Evolutionary conservation across 2,113 vertebrate species (phyloP).

Genomic region (Tenrec ecaudatus): DNA sequence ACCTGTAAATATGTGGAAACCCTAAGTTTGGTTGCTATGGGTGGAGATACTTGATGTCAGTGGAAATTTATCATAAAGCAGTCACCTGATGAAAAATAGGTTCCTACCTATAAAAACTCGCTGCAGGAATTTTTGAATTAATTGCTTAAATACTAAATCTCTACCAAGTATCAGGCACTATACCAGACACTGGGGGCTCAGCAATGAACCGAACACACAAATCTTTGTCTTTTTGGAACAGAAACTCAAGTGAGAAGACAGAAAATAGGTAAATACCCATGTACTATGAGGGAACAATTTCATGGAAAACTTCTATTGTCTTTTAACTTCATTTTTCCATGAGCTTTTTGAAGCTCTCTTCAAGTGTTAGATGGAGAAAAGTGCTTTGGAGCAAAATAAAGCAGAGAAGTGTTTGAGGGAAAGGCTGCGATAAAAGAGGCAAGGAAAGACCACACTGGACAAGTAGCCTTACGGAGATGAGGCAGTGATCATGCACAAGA

Average conservation of each 20-base stretch:
- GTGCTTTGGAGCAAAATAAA: slow-evolving; percentile 39
- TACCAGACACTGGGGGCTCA: neutral
- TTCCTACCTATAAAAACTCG: too few species aligned
- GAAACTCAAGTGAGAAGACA: slow-evolving; percentile 19
- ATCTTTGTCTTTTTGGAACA: slow-evolving; percentile 26
- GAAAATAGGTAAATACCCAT: slow-evolving; percentile 27
- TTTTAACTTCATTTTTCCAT: too few species aligned
- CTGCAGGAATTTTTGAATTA: neutral
- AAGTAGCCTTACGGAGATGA: neutral
- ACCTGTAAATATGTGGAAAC: too few species aligned
- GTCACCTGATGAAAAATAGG: slow-evolving; percentile 24
- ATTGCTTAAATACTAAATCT: slow-evolving; percentile 38
- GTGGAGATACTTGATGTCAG: too few species aligned
- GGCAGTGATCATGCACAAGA: neutral
- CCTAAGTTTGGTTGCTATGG: too few species aligned
- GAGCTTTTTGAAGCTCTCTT: too few species aligned
- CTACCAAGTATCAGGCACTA: neutral
- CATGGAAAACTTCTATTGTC: too few species aligned
- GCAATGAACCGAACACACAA: slow-evolving; percentile 38
- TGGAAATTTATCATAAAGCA: slow-evolving; percentile 24
- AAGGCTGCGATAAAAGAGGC: neutral
- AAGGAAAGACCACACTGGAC: slow-evolving; percentile 31
- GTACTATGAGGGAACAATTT: neutral
- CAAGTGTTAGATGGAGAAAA: neutral
- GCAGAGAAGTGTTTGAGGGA: neutral